Percentiles rank a stretch among this genome's conserved stretches.
Evolutionary conservation across 2,888 invertebrate species (phyloP).

Genomic region (Troides helena): DNA sequence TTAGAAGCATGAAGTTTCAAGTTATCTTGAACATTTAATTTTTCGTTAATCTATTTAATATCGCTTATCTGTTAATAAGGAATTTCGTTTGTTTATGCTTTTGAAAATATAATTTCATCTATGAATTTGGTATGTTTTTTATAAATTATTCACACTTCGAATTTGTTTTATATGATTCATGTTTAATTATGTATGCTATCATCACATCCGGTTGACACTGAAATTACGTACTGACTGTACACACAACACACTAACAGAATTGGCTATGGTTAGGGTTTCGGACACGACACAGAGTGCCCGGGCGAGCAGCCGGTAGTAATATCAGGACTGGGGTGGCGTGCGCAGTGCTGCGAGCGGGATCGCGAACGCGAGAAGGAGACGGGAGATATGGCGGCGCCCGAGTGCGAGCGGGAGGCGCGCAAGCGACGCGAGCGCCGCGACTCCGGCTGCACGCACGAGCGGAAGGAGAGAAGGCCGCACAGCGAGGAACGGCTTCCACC

Average conservation of each 20-base stretch:
- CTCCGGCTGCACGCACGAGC: constrained; percentile 75
- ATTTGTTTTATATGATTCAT: not conserved
- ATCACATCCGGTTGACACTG: constrained; percentile 14
- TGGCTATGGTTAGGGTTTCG: constrained; percentile 66
- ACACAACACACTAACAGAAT: constrained; percentile 54
- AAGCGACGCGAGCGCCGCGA: constrained; percentile 83
- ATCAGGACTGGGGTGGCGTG: constrained; percentile 74
- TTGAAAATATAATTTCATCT: not conserved
- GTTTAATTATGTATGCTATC: not conserved
- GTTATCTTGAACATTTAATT: no score
- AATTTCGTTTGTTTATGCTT: not conserved
- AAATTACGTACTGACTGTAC: constrained; percentile 38
- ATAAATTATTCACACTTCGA: not conserved
- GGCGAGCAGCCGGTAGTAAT: constrained; percentile 73
- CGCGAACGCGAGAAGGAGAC: constrained; percentile 59
- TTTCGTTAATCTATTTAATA: no score
- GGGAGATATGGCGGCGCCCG: constrained; percentile 76
- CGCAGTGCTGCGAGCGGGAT: constrained; percentile 72
- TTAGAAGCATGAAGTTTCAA: no score
- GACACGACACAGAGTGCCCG: constrained; percentile 71
- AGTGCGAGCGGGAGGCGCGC: constrained; percentile 80
- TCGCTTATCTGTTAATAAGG: not conserved
- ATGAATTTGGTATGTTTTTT: not conserved
- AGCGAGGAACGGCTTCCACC: constrained; percentile 73
- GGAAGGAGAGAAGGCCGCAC: constrained; percentile 71